A percentile compares a stretch with the other conserved stretches of the same genome.
These are phyloP conservation scores for Leptestheria dahalacensis DNA, from an alignment of 1,140 invertebrate species.

Conservation along the genomic window DNA sequence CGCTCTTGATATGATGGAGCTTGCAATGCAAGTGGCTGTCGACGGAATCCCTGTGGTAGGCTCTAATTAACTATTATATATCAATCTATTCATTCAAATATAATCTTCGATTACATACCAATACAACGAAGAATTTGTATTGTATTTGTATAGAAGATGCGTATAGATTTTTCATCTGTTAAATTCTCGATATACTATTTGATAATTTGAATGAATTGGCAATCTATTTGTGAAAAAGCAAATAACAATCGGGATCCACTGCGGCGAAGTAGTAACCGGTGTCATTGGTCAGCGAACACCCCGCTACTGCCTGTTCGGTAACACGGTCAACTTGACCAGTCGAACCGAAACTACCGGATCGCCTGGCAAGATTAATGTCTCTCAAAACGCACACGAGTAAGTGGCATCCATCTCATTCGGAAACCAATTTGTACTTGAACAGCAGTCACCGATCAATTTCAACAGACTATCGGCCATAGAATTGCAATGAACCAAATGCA, in stretches of 20 bases:
- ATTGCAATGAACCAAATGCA: too few relatives aligned
- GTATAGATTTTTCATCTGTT: too few relatives aligned
- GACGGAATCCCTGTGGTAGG: constrained; percentile 72
- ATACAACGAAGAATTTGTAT: too few relatives aligned
- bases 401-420: constrained; percentile 19
- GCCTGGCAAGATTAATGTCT: constrained; percentile 82
- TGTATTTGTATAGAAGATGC: too few relatives aligned
- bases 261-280: constrained; percentile 88
- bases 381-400: constrained; percentile 83
- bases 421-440: too few relatives aligned
- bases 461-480: too few relatives aligned
- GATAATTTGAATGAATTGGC: too few relatives aligned
- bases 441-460: too few relatives aligned
- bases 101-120: too few relatives aligned
- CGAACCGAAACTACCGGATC: constrained; percentile 87
- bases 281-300: constrained; percentile 94
- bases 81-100: neutral
- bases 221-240: constrained; percentile 36
- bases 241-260: constrained; percentile 92
- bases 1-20: constrained; percentile 91
- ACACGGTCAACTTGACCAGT: constrained; percentile 89
- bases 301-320: constrained; percentile 92
- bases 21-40: constrained; percentile 67
- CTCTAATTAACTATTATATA: constrained; percentile 15
- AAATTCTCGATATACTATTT: too few relatives aligned